Base-by-base conservation (phyloP, 2,888 invertebrate species). In the Dolichomitus sp. region DNA sequence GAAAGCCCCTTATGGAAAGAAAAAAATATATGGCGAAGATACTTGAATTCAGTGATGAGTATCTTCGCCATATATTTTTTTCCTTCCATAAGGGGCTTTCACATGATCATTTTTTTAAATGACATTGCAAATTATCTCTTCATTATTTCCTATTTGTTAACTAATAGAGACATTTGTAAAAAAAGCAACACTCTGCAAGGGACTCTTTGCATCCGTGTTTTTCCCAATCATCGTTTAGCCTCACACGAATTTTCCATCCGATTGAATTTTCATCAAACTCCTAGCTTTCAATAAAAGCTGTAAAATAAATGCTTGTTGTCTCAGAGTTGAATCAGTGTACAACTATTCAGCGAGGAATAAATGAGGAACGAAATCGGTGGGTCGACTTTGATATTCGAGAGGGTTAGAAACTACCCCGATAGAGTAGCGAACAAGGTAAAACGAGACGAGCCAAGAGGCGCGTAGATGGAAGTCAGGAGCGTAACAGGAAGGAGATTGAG, bases 331-430 rank as follows among this genome's bases (percentile, higher is more conserved):
- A 75, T 42, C 33, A 63, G 59, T 66, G 65, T n/a, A 17, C 27
- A 17, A 65, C 54, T 48, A 42, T 42, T 57, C 1, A 30, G 48
- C 33, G 33, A 57, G 75, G 48, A 40, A 75, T 74, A 63, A 79
- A 75, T 75, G 59, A 66, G 78, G 19, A 50, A 59, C 42, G 72
- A 76, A 57, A 70, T 57, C 57, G 30, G 42, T 70, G 11, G 42
- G n/a, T 17, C n/a, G 40, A 57, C 54, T 42, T 23, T 27, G 57
- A 30, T 54, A 57, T 17, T 23, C 70, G 30, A 17, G 57, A 42
- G 70, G 42, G 37, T 54, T 27, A 42, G 23, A 42, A 42, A 42
- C 54, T 42, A 40, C 40, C 42, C 42, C 33, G 66, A 57, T 75
- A 57, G 54, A 75, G 75, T 57, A 45, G 33, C 30, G 63, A 54